Evolutionary conservation across 2,797 vertebrate genomes (phyloP).

Genomic region (Echiichthys vipera): DNA sequence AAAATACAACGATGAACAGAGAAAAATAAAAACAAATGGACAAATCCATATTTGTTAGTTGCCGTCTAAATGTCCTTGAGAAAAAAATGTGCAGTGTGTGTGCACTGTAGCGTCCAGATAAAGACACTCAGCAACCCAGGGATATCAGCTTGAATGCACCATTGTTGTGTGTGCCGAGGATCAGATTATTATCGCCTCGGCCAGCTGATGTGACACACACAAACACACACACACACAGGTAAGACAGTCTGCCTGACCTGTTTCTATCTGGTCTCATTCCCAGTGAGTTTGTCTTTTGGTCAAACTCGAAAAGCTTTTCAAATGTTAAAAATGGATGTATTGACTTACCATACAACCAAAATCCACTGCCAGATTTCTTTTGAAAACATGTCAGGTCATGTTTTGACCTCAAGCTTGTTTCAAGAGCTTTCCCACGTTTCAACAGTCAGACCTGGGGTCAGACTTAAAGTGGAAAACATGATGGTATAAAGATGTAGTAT

Average conservation of each 20-base stretch:
- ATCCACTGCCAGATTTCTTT: background rate
- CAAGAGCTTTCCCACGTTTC: slow-evolving; percentile 25
- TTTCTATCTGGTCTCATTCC: background rate
- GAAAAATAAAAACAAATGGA: background rate
- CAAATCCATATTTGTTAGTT: background rate
- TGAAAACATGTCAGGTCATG: background rate
- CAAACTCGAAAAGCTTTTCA: background rate
- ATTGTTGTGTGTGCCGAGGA: slow-evolving; percentile 19
- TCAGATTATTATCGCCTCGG: slow-evolving; percentile 39
- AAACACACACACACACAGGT: no score
- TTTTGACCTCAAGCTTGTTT: slow-evolving; percentile 21
- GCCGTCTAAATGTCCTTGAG: background rate
- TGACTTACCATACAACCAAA: background rate
- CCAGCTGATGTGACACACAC: slow-evolving; percentile 40
- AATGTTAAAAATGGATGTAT: background rate
- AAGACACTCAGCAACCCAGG: slow-evolving; percentile 25
- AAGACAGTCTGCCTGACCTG: slow-evolving; percentile 31
- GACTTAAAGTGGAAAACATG: slow-evolving; percentile 12
- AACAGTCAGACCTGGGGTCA: slow-evolving; percentile 4
- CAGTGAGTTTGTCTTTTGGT: background rate
- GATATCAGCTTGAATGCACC: slow-evolving; percentile 21
- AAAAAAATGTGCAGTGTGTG: background rate
- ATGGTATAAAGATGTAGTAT: background rate
- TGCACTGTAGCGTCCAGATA: slow-evolving; percentile 1
- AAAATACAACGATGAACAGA: background rate